Conservation (phyloP, 2,797 vertebrate genomes). For the Amphiprion clarkii region DNA sequence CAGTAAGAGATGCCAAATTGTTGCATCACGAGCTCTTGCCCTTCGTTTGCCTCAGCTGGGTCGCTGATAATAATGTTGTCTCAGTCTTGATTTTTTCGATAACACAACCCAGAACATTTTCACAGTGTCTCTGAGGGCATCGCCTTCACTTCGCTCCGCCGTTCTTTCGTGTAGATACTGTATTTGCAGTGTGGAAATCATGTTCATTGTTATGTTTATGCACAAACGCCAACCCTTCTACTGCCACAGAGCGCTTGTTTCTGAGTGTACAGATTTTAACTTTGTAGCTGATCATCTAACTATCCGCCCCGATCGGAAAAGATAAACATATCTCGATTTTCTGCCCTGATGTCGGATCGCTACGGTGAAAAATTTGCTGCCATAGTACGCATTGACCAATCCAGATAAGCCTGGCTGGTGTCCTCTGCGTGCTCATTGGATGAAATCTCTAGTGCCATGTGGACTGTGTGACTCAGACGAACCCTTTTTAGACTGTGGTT, state of each 20-base stretch:
- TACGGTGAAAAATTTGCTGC: conserved; percentile 58
- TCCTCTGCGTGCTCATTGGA: conserved; percentile 53
- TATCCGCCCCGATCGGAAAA: conserved; percentile 24
- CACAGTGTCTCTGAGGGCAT: conserved; percentile 31
- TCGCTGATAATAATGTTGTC: conserved; percentile 33
- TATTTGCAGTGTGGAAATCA: conserved; percentile 52
- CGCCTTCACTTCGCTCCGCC: conserved; percentile 17
- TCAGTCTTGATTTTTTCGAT: conserved; percentile 25
- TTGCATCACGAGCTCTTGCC: conserved; percentile 23
- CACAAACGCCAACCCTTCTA: conserved; percentile 44
- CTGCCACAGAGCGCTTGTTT: conserved; percentile 54
- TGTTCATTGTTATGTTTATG: conserved; percentile 43
- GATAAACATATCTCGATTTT: conserved; percentile 23
- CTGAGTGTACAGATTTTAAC: conserved; percentile 23
- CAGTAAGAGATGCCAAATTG: conserved; percentile 54
- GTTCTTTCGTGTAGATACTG: conserved; percentile 50
- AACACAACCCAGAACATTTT: conserved; percentile 27
- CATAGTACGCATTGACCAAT: conserved; percentile 59
- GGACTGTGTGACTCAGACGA: conserved; percentile 56
- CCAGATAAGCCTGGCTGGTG: conserved; percentile 44
- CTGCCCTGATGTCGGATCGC: conserved; percentile 41
- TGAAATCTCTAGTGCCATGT: conserved; percentile 76
- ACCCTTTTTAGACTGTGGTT: conserved; percentile 48
- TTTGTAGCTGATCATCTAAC: conserved; percentile 30
- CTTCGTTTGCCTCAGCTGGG: conserved; percentile 31